Evolutionary conservation across 2,888 invertebrate species (phyloP).

Genomic region (Ferdinandea cuprea): DNA sequence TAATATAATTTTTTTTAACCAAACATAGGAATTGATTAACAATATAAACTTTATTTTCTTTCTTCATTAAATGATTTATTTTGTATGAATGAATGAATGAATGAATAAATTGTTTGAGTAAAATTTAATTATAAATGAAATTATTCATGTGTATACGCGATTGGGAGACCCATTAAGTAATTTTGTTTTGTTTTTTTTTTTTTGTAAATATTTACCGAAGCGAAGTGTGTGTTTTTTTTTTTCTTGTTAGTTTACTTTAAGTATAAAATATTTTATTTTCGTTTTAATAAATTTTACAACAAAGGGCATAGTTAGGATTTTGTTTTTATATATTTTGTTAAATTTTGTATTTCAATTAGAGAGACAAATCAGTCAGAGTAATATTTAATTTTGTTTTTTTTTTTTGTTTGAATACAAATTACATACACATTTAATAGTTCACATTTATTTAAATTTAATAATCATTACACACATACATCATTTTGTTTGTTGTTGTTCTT

Average conservation of each 20-base stretch:
- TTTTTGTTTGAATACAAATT: not conserved
- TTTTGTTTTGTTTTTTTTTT: no score
- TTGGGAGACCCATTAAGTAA: constrained; percentile 22
- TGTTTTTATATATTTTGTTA: not conserved
- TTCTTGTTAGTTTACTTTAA: constrained; percentile 29
- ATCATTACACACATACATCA: not conserved
- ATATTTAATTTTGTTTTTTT: constrained; percentile 19
- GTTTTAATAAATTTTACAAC: constrained; percentile 23
- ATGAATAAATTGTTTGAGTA: no score
- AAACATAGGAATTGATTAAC: constrained; percentile 18
- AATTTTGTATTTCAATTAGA: constrained; percentile 44
- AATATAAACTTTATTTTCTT: constrained; percentile 11
- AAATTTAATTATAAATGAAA: constrained; percentile 5
- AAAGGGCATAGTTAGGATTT: constrained; percentile 26
- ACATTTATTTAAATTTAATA: constrained; percentile 11
- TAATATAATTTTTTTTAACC: constrained; percentile 34
- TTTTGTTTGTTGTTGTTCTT: constrained; percentile 20
- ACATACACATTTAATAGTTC: constrained; percentile 37
- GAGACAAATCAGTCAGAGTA: constrained; percentile 69
- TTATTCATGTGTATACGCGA: constrained; percentile 36
- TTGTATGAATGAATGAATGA: constrained; percentile 1
- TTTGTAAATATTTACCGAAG: constrained; percentile 44
- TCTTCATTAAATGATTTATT: constrained; percentile 1
- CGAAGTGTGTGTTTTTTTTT: constrained; percentile 24
- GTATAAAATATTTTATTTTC: constrained; percentile 39